These are phyloP conservation scores for Drosophila melanica DNA, from an alignment of 1,140 invertebrate species.

Conservation along the genomic window DNA sequence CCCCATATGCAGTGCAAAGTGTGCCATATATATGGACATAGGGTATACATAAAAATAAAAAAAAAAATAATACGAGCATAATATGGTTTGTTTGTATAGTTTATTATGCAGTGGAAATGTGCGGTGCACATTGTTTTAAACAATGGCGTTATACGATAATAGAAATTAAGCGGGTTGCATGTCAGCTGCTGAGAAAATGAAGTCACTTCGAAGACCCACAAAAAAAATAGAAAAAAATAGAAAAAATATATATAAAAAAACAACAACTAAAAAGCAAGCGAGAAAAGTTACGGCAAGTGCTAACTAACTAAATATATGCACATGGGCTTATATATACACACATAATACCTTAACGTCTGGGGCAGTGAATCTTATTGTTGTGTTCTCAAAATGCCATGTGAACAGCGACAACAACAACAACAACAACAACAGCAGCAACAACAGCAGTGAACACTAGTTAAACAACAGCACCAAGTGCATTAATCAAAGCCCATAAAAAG, in stretches of 20 bases:
- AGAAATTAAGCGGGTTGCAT: slow-evolving; percentile 75
- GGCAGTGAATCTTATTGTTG: slow-evolving; percentile 67
- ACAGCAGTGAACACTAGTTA: slow-evolving; percentile 15
- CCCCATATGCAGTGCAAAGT: slow-evolving; percentile 51
- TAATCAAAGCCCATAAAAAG: slow-evolving; percentile 43
- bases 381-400: slow-evolving; percentile 71
- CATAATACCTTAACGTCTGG: slow-evolving; percentile 35
- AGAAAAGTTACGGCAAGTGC: slow-evolving; percentile 75
- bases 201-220: slow-evolving; percentile 57
- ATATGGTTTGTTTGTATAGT: slow-evolving; percentile 50
- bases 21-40: slow-evolving; percentile 49
- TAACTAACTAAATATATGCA: slow-evolving; percentile 72
- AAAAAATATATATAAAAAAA: slow-evolving; percentile 22
- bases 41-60: slow-evolving; percentile 20
- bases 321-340: slow-evolving; percentile 32
- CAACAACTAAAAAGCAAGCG: slow-evolving; percentile 41
- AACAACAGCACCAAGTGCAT: slow-evolving; percentile 36
- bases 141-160: slow-evolving; percentile 79
- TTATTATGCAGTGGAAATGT: slow-evolving; percentile 77
- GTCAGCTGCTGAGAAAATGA: slow-evolving; percentile 75
- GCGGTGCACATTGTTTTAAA: slow-evolving; percentile 65
- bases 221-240: slow-evolving; percentile 36
- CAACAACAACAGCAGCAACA: slow-evolving; percentile 16
- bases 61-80: slow-evolving; percentile 19
- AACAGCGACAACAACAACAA: slow-evolving; percentile 44